Conservation (phyloP, 2,888 invertebrate species). For the Netelia melanura region DNA sequence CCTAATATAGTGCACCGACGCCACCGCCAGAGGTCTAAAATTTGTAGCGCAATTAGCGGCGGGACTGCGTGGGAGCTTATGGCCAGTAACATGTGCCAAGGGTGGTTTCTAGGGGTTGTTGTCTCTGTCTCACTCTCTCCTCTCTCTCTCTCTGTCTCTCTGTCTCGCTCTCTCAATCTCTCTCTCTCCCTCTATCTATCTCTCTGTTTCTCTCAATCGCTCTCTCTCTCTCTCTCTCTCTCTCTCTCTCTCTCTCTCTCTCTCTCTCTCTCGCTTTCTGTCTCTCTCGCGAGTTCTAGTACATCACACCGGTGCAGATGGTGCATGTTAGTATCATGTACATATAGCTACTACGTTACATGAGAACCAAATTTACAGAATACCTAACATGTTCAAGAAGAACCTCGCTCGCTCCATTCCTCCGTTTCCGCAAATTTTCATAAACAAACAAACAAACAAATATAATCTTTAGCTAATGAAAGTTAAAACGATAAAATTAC, state of each 20-base stretch:
- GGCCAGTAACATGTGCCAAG: constrained; percentile 64
- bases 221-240: constrained; percentile 15
- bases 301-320: constrained; percentile 58
- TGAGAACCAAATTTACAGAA: constrained; percentile 15
- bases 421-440: constrained; percentile 47
- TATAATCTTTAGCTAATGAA: background rate
- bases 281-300: constrained; percentile 34
- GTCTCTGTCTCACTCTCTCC: constrained; percentile 1
- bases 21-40: constrained; percentile 57
- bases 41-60: constrained; percentile 65
- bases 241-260: constrained; percentile 5
- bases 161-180: no score
- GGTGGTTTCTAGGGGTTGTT: constrained; percentile 54
- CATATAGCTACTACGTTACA: constrained; percentile 20
- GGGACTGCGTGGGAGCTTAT: constrained; percentile 59
- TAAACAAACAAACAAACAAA: background rate
- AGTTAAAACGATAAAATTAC: no score
- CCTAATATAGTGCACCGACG: constrained; percentile 39
- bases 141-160: background rate
- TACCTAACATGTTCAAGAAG: constrained; percentile 13
- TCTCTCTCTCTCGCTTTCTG: constrained; percentile 18
- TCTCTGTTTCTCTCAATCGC: constrained; percentile 20
- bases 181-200: background rate
- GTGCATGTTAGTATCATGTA: constrained; percentile 44
- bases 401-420: constrained; percentile 12